A percentile compares a stretch with the other conserved stretches of the same genome.
Evolutionary conservation across 1,140 invertebrate genomes (phyloP).

Genomic region (Leptestheria dahalacensis): DNA sequence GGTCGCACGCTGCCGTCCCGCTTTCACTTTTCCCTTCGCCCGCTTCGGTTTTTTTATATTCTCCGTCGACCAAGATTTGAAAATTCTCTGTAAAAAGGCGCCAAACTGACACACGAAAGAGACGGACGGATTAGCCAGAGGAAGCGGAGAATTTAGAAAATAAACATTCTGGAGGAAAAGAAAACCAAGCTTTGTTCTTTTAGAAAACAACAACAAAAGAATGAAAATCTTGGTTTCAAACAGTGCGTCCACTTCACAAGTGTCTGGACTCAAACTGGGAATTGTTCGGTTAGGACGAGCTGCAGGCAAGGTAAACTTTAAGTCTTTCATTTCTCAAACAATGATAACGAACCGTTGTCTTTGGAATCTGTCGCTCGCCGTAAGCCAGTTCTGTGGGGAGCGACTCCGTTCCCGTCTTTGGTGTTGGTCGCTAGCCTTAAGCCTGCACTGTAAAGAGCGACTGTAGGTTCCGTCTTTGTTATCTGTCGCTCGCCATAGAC

Average conservation of each 20-base stretch:
- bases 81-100: no score
- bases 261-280: slow-evolving; percentile 26
- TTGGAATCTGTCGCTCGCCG: not conserved
- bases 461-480: no score
- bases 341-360: not conserved
- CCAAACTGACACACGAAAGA: no score
- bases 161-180: not conserved
- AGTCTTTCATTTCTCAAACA: slow-evolving; percentile 4
- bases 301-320: slow-evolving; percentile 28
- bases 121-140: no score
- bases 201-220: not conserved
- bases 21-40: not conserved
- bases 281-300: slow-evolving; percentile 31
- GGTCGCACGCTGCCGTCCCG: not conserved
- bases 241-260: slow-evolving; percentile 1
- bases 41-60: not conserved
- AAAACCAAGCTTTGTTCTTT: not conserved
- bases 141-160: no score
- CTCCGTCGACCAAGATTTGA: not conserved
- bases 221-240: not conserved
- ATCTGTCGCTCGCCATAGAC: not conserved
- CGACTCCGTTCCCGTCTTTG: no score
- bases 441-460: no score
- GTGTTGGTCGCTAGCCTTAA: no score
- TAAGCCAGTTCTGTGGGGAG: not conserved